Evolutionary conservation across 2,888 invertebrate species (phyloP), one percentile per base, ranked within the genome.

Genomic region (Ernsta delagoae): DNA sequence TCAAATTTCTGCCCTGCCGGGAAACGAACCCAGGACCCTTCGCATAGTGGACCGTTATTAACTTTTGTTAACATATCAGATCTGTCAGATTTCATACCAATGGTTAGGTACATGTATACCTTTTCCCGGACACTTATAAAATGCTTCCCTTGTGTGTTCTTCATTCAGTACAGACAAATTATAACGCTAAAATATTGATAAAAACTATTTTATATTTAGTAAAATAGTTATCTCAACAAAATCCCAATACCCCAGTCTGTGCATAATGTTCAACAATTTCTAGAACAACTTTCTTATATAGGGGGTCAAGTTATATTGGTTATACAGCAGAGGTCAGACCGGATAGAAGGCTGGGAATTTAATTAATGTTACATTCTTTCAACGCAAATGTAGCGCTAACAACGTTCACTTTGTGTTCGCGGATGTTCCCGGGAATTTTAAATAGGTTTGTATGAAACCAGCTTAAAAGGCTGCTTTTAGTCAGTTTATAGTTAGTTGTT

Each of bases 361-460:
- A 74, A 74, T 74, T 72, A 72, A 67, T 72, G 64, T 71, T 60
- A 71, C 70, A 63, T 72, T 72, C 69, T 71, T 71, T 72, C 39
- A 57, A 36, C 48, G 65, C 39, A 63, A 63, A 53, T 53, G 50
- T 53, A 63, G 62, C 62, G 31, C 62, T 63, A 63, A 63, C 62
- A 63, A 41, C 62, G 53, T 53, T 41, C 24, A 63, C 53, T 63
- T 62, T 62, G 50, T 24, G 24, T 39, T 63, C 53, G 56, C 34
- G 56, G 56, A 56, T 34, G 34, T 56, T 56, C 8, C 34, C 5
- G 34, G 56, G 34, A 56, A 56, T 56, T 56, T 56, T 56, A 56
- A 56, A 34, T 56, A n/a, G 34, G 56, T 11, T 56, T 56, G 34
- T 53, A 53, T 53, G n/a, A 53, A 53, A 53, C 7, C 16, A 53